Evolutionary conservation across 2,113 vertebrate species (phyloP).

Genomic region (Manacus vitellinus): DNA sequence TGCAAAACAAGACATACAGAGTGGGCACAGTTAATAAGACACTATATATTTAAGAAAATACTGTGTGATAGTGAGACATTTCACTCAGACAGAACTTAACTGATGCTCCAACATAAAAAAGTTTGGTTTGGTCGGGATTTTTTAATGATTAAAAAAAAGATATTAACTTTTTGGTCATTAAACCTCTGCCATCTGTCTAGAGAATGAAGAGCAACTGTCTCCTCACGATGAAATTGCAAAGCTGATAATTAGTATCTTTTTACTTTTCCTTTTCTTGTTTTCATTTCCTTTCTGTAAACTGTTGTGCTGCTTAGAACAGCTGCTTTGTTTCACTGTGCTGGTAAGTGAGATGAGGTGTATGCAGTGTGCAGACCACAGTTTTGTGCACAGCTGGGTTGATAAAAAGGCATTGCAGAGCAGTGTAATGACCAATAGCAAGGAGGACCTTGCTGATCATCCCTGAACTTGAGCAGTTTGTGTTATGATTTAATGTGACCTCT

Average conservation of each 20-base stretch:
- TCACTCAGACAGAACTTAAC: background rate
- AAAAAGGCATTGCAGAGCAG: background rate
- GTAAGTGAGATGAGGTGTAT: background rate
- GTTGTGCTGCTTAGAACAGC: background rate
- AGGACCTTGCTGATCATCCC: background rate
- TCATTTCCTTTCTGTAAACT: background rate
- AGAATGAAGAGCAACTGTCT: background rate
- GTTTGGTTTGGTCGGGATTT: accelerated
- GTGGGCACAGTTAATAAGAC: background rate
- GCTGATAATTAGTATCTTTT: background rate
- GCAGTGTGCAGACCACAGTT: background rate
- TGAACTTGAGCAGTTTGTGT: background rate
- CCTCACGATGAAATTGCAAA: background rate
- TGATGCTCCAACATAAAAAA: background rate
- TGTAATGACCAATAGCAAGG: background rate
- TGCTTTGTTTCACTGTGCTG: background rate
- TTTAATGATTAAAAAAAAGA: background rate
- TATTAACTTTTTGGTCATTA: background rate
- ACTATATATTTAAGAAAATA: background rate
- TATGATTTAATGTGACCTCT: background rate
- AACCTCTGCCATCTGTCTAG: background rate
- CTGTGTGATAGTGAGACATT: background rate
- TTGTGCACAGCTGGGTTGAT: background rate
- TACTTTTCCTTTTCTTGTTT: background rate
- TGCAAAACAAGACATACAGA: background rate